phyloP scores from a whole-genome alignment of 2,797 vertebrate genomes.

The Enteromius radiatus region DNA sequence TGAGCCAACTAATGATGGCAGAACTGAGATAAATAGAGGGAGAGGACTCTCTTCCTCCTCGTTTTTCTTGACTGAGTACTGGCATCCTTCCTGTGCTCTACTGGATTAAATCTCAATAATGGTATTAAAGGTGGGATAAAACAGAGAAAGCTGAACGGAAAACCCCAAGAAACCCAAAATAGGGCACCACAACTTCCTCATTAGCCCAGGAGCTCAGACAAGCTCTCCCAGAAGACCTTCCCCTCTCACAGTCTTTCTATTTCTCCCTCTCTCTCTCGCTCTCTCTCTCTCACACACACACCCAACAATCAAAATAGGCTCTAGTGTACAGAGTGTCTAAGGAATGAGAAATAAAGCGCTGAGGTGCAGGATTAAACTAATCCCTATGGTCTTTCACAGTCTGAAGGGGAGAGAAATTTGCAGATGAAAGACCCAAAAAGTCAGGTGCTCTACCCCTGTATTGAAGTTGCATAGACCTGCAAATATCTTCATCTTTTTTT shows the following conservation, averaged over 20 bases:
- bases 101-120: slow-evolving; percentile 36
- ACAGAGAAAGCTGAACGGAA: slow-evolving; percentile 1
- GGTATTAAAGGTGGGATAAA: slow-evolving; percentile 12
- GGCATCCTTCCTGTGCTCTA: slow-evolving; percentile 29
- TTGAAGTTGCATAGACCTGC: background rate
- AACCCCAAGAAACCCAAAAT: slow-evolving; percentile 43
- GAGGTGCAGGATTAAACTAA: slow-evolving; percentile 40
- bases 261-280: background rate
- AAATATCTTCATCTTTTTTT: background rate
- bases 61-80: slow-evolving; percentile 19
- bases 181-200: slow-evolving; percentile 40
- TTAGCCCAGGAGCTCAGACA: slow-evolving; percentile 43
- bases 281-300: background rate
- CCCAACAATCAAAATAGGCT: slow-evolving; percentile 26
- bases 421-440: slow-evolving; percentile 10
- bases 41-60: slow-evolving; percentile 14
- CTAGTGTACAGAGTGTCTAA: slow-evolving; percentile 13
- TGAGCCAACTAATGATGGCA: slow-evolving; percentile 34
- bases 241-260: background rate
- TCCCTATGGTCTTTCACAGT: slow-evolving; percentile 38
- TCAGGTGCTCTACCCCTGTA: background rate
- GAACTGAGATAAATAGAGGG: slow-evolving; percentile 9
- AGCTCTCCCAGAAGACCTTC: slow-evolving; percentile 32
- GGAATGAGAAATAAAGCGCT: slow-evolving; percentile 31
- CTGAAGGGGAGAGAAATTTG: slow-evolving; percentile 29